Conservation (phyloP, 2,113 vertebrate species). For the Alces alces region DNA sequence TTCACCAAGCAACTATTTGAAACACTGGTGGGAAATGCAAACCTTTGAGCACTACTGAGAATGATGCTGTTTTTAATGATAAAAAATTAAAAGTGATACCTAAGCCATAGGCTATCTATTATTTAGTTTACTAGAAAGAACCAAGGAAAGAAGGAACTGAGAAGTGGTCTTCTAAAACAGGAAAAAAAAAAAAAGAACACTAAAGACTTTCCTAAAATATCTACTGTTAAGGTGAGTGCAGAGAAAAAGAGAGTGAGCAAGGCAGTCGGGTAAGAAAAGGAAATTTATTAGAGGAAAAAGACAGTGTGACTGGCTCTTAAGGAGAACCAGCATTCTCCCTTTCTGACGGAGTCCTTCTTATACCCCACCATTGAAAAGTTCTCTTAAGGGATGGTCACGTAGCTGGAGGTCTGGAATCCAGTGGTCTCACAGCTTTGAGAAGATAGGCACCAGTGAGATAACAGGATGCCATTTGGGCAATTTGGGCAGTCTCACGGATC, state of each 20-base stretch:
- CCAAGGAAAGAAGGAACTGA: background rate
- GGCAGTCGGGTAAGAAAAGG: background rate
- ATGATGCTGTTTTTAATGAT: background rate
- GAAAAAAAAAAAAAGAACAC: background rate
- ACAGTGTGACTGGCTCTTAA: background rate
- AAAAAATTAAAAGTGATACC: background rate
- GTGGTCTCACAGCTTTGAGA: background rate
- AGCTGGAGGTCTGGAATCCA: background rate
- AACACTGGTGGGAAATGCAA: background rate
- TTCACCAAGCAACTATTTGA: background rate
- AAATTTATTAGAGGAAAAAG: background rate
- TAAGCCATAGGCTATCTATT: background rate
- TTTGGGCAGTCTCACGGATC: background rate
- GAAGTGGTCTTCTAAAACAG: background rate
- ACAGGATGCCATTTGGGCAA: background rate
- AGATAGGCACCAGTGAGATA: background rate
- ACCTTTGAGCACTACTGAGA: background rate
- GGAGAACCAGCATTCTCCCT: background rate
- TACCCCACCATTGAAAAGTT: background rate
- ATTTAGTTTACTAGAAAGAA: background rate
- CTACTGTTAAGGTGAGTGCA: background rate
- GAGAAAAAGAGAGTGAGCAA: background rate
- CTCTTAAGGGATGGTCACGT: background rate
- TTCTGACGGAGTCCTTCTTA: background rate
- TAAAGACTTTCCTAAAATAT: background rate